Evolutionary conservation across 1,140 invertebrate genomes (phyloP).

Genomic region (Meteorus sp.): DNA sequence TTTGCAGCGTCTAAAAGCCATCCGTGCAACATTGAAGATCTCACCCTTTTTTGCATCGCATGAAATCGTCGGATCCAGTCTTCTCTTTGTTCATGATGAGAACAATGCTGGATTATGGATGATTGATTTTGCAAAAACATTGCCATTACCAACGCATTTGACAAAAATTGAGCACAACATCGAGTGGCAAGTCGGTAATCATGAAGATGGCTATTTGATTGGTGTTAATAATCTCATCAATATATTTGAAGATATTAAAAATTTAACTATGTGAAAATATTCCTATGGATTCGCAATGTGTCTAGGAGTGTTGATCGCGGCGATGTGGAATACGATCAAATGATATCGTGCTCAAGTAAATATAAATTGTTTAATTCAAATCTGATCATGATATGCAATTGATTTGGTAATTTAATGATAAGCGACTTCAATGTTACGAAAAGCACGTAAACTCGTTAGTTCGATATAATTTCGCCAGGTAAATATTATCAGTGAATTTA

Average conservation of each 20-base stretch:
- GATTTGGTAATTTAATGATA: not conserved
- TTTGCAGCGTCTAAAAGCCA: constrained; percentile 80
- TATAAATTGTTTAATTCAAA: not conserved
- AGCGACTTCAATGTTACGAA: not conserved
- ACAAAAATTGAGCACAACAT: constrained; percentile 75
- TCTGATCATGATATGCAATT: not conserved
- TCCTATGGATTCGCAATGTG: too few relatives aligned
- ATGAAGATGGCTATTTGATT: constrained; percentile 96
- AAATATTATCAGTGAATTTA: too few relatives aligned
- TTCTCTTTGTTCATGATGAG: constrained; percentile 94
- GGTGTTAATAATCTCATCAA: constrained; percentile 93
- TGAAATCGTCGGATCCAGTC: constrained; percentile 95
- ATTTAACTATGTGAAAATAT: constrained; percentile 23
- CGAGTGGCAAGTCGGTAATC: constrained; percentile 94
- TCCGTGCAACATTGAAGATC: constrained; percentile 76
- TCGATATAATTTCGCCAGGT: constrained; percentile 29
- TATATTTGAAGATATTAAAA: constrained; percentile 65
- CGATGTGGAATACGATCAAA: not conserved
- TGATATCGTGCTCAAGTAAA: not conserved
- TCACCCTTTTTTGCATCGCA: constrained; percentile 89
- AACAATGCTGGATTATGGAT: constrained; percentile 90
- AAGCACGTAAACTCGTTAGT: constrained; percentile 30
- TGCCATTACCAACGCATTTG: constrained; percentile 75
- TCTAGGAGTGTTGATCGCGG: too few relatives aligned
- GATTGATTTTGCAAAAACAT: constrained; percentile 98